Base-by-base conservation (phyloP, 2,797 vertebrate species). In the Lemur catta region DNA sequence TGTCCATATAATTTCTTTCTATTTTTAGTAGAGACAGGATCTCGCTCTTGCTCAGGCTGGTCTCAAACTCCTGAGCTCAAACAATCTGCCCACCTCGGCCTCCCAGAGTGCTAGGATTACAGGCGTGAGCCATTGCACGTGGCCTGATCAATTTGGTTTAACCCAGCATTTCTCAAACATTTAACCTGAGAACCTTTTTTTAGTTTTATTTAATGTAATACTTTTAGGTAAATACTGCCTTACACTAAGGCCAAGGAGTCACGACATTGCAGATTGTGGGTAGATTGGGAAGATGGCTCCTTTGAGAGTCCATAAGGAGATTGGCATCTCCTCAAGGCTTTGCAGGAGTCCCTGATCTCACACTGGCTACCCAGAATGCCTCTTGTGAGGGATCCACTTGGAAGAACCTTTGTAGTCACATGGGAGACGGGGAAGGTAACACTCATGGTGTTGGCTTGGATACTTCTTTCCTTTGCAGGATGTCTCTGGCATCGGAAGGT, bases 81-180 rank as follows among this genome's bases (percentile, higher is more conserved):
- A 41, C 41, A 41, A 43, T 43, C 43, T 7, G 43, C 43, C 43
- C 1, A 7, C 43, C 10, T 46, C 10, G 10, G 43, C 43, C 43
- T 46, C 43, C 43, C 43, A 46, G 43, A 46, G 43, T 46, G 43
- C 43, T 46, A 46, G 43, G 43, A 46, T 46, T 1, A 46, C 43
- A 2, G 43, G 43, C 43, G 10, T 46, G 43, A 46, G 43, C 43
- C 1, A 46, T 10, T 46, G 43, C 43, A 9, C 43, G 9, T 46
- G 43, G 43, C 43, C 43, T 48, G 35, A 84, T 89, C 30, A 28
- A 12, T 93, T 97, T 91, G 48, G 7, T 84, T 92, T 94, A 95
- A 79, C 30, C 18, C 17, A 91, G 20, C 35, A 43, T 89, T 92
- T 96, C 72, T 91, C 28, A 81, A 79, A 84, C 46, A 81, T 69